Percentiles rank a stretch among this genome's conserved stretches.
Evolutionary conservation across 64 coral and sea anemone genomes (phyloP).

Genomic region (Trachythela sp.): DNA sequence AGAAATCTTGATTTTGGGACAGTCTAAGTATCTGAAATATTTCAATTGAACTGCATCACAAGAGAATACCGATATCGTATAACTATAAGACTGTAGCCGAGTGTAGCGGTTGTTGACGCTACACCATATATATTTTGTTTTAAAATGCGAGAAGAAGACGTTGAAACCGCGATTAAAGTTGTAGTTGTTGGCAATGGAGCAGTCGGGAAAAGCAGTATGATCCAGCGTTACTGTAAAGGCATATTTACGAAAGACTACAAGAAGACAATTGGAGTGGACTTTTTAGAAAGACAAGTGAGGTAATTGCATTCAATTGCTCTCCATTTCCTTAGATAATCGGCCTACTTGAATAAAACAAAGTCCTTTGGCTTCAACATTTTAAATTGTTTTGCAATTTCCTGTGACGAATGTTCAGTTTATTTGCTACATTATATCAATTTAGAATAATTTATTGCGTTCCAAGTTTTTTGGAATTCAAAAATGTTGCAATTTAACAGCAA

Average conservation of each 20-base stretch:
- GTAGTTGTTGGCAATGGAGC: constrained; percentile 99
- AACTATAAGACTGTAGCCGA: too few relatives aligned
- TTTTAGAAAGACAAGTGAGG: constrained; percentile 96
- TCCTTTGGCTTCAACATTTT: neutral
- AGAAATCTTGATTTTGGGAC: neutral
- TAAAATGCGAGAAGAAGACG: constrained; percentile 95
- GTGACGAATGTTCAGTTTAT: neutral
- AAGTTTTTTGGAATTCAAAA: too few relatives aligned
- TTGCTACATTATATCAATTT: neutral
- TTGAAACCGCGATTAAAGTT: constrained; percentile 95
- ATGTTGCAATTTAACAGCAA: too few relatives aligned
- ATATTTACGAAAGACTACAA: constrained; percentile 99
- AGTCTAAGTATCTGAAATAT: neutral
- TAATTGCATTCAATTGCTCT: constrained; percentile 1
- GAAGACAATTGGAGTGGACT: constrained; percentile 98
- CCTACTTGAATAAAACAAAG: neutral
- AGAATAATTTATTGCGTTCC: too few relatives aligned
- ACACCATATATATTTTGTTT: neutral
- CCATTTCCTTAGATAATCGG: neutral
- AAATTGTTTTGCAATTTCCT: too few relatives aligned
- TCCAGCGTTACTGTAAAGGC: constrained; percentile 97
- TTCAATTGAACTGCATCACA: neutral
- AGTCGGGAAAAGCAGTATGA: constrained; percentile 98
- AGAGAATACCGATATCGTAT: neutral
- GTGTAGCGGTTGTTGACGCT: neutral